Conservation (phyloP, 2,888 invertebrate genomes). For the Dynastes hyllus region DNA sequence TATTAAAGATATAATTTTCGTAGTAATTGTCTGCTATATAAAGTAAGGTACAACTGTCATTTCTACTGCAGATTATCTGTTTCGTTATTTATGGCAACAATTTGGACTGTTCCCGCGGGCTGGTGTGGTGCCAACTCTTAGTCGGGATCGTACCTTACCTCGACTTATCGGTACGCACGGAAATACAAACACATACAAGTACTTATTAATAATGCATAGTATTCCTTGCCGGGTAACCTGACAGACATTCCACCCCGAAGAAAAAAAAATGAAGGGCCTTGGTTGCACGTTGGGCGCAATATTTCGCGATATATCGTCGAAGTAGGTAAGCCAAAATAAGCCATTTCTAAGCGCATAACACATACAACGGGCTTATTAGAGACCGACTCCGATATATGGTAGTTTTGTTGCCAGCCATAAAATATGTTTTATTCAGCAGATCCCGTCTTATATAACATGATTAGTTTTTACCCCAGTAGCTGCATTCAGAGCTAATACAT, state of each 20-base stretch:
- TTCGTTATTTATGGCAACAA: conserved; percentile 40
- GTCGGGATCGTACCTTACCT: conserved; percentile 11
- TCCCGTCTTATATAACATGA: conserved; percentile 62
- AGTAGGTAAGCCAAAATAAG: conserved; percentile 64
- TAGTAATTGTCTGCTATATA: conserved; percentile 8
- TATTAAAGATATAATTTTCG: background rate
- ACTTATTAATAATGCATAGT: conserved; percentile 42
- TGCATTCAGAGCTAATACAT: conserved; percentile 60
- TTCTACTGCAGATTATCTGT: conserved; percentile 32
- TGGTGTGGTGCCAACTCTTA: conserved; percentile 24
- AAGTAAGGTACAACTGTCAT: conserved; percentile 23
- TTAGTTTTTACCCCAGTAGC: conserved; percentile 62
- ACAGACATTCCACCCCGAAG: conserved; percentile 26
- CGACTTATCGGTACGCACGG: conserved; percentile 26
- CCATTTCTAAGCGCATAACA: conserved; percentile 68
- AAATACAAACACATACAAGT: conserved; percentile 41
- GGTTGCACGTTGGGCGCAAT: conserved; percentile 42
- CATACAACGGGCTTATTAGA: conserved; percentile 66
- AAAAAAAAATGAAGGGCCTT: conserved; percentile 29
- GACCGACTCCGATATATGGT: conserved; percentile 63
- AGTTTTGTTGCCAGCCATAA: conserved; percentile 64
- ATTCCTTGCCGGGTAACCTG: conserved; percentile 26
- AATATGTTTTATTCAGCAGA: conserved; percentile 67
- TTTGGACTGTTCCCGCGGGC: conserved; percentile 24
- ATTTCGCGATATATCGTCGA: conserved; percentile 58